Evolutionary conservation across 2,797 vertebrate species (phyloP).

Genomic region (Trachops cirrhosus): DNA sequence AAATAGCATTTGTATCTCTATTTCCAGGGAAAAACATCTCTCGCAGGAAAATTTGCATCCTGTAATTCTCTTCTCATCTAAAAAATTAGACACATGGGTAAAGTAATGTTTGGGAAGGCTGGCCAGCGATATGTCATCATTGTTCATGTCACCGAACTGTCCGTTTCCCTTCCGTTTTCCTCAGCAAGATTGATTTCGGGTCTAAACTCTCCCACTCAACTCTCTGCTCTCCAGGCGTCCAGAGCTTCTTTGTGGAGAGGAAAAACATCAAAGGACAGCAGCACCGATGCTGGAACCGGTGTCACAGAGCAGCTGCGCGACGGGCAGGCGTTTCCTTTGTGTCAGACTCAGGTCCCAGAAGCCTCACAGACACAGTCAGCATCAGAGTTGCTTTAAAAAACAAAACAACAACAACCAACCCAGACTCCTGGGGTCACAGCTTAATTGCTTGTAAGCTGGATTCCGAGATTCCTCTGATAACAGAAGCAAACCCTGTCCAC

Average conservation of each 20-base stretch:
- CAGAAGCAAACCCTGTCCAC: background rate
- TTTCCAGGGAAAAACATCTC: conserved; percentile 37
- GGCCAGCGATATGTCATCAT: conserved; percentile 31
- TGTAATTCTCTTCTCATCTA: background rate
- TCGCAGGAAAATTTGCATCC: background rate
- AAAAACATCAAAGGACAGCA: background rate
- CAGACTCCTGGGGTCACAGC: background rate
- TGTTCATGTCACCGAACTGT: background rate
- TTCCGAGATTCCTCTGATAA: background rate
- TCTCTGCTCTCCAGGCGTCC: background rate
- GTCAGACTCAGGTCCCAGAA: background rate
- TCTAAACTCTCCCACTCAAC: background rate
- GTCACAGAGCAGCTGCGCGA: background rate
- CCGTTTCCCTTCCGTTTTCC: background rate
- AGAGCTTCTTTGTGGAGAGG: background rate
- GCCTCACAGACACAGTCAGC: background rate
- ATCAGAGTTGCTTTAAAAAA: background rate
- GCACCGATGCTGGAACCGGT: background rate
- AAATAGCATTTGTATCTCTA: background rate
- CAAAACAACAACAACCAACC: background rate
- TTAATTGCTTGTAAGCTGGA: background rate
- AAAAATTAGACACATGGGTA: background rate
- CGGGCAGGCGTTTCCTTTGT: background rate
- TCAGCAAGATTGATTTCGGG: background rate
- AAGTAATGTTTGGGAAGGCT: background rate